phyloP scores from a whole-genome alignment of 2,797 vertebrate genomes.

The Aeoliscus strigatus region DNA sequence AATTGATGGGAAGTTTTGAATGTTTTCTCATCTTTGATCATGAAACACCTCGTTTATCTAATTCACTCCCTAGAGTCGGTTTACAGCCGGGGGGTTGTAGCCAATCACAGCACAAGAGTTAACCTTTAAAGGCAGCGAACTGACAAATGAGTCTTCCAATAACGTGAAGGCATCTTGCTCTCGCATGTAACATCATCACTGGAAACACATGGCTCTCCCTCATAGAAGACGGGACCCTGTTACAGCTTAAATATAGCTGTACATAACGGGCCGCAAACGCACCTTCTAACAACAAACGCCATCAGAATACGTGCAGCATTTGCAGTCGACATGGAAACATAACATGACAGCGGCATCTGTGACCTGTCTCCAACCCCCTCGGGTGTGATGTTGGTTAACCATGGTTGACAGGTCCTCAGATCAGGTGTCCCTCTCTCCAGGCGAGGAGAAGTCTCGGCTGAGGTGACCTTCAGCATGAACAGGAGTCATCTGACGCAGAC shows the following conservation, averaged over 20 bases:
- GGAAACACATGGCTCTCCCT: conserved; percentile 24
- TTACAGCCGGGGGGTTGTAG: conserved; percentile 18
- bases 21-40: conserved; percentile 17
- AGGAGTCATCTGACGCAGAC: conserved; percentile 44
- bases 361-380: conserved; percentile 13
- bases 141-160: conserved; percentile 33
- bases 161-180: conserved; percentile 29
- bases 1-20: too few relatives aligned
- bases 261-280: too few relatives aligned
- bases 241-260: background rate
- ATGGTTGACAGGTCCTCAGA: conserved; percentile 52
- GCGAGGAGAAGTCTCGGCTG: conserved; percentile 36
- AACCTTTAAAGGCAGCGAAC: conserved; percentile 31
- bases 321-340: background rate
- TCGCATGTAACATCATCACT: conserved; percentile 37
- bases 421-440: conserved; percentile 52
- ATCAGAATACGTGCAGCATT: conserved; percentile 3
- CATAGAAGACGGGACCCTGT: too few relatives aligned
- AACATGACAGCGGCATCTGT: background rate
- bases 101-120: conserved; percentile 24
- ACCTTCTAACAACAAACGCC: background rate
- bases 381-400: conserved; percentile 48
- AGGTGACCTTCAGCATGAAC: conserved; percentile 54
- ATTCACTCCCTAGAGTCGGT: too few relatives aligned
- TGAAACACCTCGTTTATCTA: conserved; percentile 15